A percentile compares a stretch with the other conserved stretches of the same genome.
These are phyloP conservation scores for Drosophila eohydei DNA, from an alignment of 2,888 invertebrate genomes.

Conservation along the genomic window DNA sequence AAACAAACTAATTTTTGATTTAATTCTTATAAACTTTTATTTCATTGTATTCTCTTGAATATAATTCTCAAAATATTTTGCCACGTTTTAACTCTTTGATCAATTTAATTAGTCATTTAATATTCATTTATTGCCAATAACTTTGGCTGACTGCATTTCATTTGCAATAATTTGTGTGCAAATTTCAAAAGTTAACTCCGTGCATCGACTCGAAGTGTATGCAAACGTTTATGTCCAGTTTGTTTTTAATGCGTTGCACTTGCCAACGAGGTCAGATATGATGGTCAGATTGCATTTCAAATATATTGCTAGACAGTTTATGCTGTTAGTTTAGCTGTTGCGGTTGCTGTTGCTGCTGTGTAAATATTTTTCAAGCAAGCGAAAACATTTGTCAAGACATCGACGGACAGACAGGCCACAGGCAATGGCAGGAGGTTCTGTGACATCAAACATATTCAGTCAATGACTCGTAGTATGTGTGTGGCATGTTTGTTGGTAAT, in stretches of 20 bases:
- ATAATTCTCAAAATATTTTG: background rate
- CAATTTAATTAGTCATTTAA: background rate
- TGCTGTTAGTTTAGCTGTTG: slow-evolving; percentile 13
- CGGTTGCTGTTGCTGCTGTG: slow-evolving; percentile 16
- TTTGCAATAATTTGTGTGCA: slow-evolving; percentile 17
- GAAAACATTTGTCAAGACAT: slow-evolving; percentile 59
- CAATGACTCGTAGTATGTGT: slow-evolving; percentile 25
- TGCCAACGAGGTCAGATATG: slow-evolving; percentile 29
- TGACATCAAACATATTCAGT: slow-evolving; percentile 37
- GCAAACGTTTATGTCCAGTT: slow-evolving; percentile 32
- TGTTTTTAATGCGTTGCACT: slow-evolving; percentile 57
- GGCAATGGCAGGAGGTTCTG: slow-evolving; percentile 35
- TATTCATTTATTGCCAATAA: background rate
- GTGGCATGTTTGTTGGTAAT: too few species aligned
- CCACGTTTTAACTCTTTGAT: background rate
- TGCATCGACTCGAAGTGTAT: slow-evolving; percentile 46
- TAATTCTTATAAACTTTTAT: background rate
- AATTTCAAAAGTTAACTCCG: slow-evolving; percentile 47
- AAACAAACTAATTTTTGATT: too few species aligned
- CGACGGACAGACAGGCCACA: slow-evolving; percentile 5
- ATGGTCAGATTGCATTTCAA: slow-evolving; percentile 38
- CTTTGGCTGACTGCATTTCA: background rate
- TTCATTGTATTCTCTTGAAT: background rate
- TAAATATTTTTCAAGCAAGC: slow-evolving; percentile 63
- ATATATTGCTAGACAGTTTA: slow-evolving; percentile 23